Conservation (phyloP, 2,797 vertebrate species). For the Pangasius larnaudii region DNA sequence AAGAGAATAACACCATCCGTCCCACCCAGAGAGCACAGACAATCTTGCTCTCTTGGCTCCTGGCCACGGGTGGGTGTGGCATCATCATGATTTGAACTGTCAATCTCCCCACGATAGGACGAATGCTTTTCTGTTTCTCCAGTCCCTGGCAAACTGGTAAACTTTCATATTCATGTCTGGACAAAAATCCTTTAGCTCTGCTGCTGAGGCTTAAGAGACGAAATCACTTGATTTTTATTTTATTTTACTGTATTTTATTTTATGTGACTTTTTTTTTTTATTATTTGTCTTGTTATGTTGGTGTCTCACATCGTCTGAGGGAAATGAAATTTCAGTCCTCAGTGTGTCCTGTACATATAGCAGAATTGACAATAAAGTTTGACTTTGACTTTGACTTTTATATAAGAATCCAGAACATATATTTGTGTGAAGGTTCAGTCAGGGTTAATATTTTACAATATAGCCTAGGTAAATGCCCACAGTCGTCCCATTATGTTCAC, state of each 20-base stretch:
- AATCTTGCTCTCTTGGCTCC: not conserved
- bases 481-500: constrained; percentile 20
- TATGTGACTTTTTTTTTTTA: no score
- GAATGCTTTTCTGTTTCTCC: not conserved
- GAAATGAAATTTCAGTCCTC: no score
- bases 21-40: not conserved
- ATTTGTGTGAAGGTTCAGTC: constrained; percentile 37
- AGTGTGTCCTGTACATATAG: no score
- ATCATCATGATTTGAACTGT: not conserved
- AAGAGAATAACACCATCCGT: not conserved
- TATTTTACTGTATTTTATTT: no score
- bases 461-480: constrained; percentile 39
- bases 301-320: no score
- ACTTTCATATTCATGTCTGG: not conserved
- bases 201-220: not conserved
- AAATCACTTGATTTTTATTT: not conserved
- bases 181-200: not conserved
- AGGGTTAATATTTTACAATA: constrained; percentile 49
- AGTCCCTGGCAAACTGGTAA: not conserved
- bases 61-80: not conserved
- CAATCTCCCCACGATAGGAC: not conserved
- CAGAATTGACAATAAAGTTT: no score
- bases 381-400: no score
- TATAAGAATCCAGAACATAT: not conserved
- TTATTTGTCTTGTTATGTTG: no score